A percentile compares a stretch with the other conserved stretches of the same genome.
Evolutionary conservation across 2,888 invertebrate species (phyloP).

Genomic region (Pterostichus madidus): DNA sequence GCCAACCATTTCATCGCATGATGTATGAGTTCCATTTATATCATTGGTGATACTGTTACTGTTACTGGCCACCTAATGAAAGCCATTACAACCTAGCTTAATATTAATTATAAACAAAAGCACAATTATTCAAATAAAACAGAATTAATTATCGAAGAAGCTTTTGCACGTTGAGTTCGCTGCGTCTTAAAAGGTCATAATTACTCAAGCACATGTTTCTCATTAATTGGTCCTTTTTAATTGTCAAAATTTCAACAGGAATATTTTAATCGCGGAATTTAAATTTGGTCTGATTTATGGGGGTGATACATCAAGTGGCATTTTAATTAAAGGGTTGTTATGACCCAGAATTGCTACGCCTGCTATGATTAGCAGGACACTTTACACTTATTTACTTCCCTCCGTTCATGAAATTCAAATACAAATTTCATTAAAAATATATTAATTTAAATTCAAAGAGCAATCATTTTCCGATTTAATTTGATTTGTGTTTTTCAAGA

Average conservation of each 20-base stretch:
- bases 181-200: slow-evolving; percentile 17
- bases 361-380: slow-evolving; percentile 27
- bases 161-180: slow-evolving; percentile 25
- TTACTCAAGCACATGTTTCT: slow-evolving; percentile 41
- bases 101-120: slow-evolving; percentile 49
- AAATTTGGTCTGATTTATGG: slow-evolving; percentile 42
- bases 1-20: slow-evolving; percentile 1
- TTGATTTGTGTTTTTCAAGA: no score
- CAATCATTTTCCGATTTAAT: no score
- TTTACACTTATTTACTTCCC: slow-evolving; percentile 16
- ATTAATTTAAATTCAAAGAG: no score
- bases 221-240: slow-evolving; percentile 52
- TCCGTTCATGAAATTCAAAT: slow-evolving; percentile 10
- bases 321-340: slow-evolving; percentile 37
- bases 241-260: slow-evolving; percentile 46
- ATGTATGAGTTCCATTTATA: slow-evolving; percentile 21
- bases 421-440: not conserved
- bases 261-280: slow-evolving; percentile 51
- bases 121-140: slow-evolving; percentile 16
- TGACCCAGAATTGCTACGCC: slow-evolving; percentile 24
- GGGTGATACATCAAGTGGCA: slow-evolving; percentile 27
- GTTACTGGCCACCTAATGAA: not conserved
- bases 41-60: not conserved
- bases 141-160: slow-evolving; percentile 29
- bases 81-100: not conserved